These are phyloP conservation scores for Poecilia gillii DNA, from an alignment of 2,797 vertebrate species.

Conservation along the genomic window DNA sequence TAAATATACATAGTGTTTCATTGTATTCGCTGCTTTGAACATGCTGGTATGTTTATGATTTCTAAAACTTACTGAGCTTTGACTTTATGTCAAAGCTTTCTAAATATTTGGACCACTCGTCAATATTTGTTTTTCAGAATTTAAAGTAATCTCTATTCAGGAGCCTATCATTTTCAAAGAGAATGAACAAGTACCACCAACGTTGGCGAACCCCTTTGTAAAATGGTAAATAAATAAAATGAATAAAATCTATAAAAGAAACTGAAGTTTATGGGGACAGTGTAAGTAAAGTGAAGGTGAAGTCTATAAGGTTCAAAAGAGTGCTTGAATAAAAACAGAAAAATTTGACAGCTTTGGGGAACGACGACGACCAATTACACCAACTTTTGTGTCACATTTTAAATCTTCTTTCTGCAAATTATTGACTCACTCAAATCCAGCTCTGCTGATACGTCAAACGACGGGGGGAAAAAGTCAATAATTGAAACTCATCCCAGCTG, in stretches of 20 bases:
- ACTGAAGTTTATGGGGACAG: not conserved
- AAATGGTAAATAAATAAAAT: too few species aligned
- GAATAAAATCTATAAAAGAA: not conserved
- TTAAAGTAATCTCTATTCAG: not conserved
- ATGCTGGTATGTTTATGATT: not conserved
- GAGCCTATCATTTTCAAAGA: not conserved
- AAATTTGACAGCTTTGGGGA: not conserved
- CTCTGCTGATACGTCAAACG: not conserved
- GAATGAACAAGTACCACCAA: not conserved
- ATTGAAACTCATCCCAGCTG: constrained; percentile 11
- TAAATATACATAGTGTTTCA: not conserved
- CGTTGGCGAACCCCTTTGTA: not conserved
- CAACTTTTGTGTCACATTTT: not conserved
- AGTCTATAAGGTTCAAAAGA: not conserved
- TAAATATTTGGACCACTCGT: not conserved
- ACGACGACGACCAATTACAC: not conserved
- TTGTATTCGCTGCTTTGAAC: not conserved
- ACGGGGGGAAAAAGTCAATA: not conserved
- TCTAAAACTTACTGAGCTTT: not conserved
- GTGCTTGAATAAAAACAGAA: not conserved
- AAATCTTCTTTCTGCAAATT: constrained; percentile 6
- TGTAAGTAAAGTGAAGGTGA: not conserved
- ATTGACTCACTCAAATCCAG: not conserved
- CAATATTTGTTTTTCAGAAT: not conserved
- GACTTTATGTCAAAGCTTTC: not conserved